phyloP scores from a whole-genome alignment of 2,797 vertebrate genomes.

The Galagoides demidoff region DNA sequence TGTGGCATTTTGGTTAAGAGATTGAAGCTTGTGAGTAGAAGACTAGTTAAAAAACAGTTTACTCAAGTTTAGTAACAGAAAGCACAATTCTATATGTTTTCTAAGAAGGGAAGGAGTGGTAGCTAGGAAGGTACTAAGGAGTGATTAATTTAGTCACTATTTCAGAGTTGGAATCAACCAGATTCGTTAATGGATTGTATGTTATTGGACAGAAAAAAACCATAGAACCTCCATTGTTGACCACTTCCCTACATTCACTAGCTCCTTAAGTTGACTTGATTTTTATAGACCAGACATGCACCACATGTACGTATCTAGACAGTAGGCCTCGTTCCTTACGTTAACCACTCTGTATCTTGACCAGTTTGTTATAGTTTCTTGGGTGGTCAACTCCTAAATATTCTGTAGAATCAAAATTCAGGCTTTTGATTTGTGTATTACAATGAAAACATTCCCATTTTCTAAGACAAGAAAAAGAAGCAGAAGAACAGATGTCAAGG shows the following conservation, averaged over 20 bases:
- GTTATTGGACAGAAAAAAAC: not conserved
- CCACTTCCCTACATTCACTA: no score
- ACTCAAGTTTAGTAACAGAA: not conserved
- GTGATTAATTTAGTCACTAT: not conserved
- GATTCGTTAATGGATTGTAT: not conserved
- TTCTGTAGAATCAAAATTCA: not conserved
- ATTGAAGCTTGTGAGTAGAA: not conserved
- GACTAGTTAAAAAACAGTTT: not conserved
- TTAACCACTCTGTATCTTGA: no score
- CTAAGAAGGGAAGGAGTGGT: not conserved
- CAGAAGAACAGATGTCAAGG: not conserved
- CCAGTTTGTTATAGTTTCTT: no score
- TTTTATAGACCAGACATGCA: no score
- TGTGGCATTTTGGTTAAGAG: not conserved
- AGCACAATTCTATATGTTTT: no score
- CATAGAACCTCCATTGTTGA: no score
- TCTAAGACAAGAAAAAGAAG: not conserved
- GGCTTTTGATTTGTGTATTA: not conserved
- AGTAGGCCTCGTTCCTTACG: no score
- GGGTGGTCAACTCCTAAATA: no score
- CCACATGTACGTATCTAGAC: no score
- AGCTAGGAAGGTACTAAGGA: not conserved
- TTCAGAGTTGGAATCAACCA: not conserved
- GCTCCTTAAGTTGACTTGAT: no score
- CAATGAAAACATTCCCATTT: not conserved